A percentile compares a stretch with the other conserved stretches of the same genome.
Evolutionary conservation across 2,888 invertebrate species (phyloP).

Genomic region (Carcina quercana): DNA sequence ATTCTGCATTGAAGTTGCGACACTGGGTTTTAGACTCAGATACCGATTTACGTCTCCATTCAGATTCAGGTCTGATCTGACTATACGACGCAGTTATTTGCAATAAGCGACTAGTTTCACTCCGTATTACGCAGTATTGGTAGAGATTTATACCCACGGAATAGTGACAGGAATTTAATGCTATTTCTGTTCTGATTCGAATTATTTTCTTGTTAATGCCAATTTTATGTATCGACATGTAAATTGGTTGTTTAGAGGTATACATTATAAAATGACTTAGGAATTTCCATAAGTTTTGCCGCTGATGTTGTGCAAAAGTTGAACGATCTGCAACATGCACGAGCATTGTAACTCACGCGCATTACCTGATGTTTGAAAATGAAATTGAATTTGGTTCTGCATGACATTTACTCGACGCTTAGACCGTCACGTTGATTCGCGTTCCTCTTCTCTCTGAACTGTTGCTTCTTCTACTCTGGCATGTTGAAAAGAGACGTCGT

Average conservation of each 20-base stretch:
- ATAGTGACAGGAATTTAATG: conserved; percentile 8
- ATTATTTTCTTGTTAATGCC: conserved; percentile 1
- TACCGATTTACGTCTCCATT: conserved; percentile 43
- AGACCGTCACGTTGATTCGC: conserved; percentile 38
- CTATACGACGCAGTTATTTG: conserved; percentile 22
- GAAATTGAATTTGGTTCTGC: conserved; percentile 54
- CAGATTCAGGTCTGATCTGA: conserved; percentile 32
- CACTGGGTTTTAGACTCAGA: conserved; percentile 39
- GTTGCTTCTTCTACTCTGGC: conserved; percentile 19
- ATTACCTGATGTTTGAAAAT: conserved; percentile 51
- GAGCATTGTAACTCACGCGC: conserved; percentile 50
- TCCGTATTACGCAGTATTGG: conserved; percentile 21
- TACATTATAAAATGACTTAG: neutral
- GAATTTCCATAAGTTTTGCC: neutral
- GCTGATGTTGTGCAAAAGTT: conserved; percentile 16
- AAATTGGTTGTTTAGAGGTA: neutral
- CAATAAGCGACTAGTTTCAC: conserved; percentile 22
- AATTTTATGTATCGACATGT: neutral
- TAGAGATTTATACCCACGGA: conserved; percentile 11
- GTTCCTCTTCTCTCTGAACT: conserved; percentile 32
- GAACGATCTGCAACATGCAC: conserved; percentile 34
- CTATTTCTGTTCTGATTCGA: conserved; percentile 1
- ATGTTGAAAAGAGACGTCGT: conserved; percentile 41
- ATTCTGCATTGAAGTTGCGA: conserved; percentile 43
- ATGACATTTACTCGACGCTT: conserved; percentile 49